Evolutionary conservation across 2,888 invertebrate genomes (phyloP).

Genomic region (Volucella inflata): DNA sequence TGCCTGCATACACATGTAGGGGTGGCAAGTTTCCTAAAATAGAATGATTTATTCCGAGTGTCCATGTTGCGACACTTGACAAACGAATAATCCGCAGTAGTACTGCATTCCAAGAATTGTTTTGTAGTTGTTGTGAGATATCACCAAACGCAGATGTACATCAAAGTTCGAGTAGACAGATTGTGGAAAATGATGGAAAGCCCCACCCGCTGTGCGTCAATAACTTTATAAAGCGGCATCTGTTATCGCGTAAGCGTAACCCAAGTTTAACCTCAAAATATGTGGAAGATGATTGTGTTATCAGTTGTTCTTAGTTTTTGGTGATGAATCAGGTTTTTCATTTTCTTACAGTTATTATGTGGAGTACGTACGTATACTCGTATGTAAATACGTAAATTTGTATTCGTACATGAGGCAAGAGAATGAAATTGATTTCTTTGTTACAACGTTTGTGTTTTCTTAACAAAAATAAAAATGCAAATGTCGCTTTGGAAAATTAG

Average conservation of each 20-base stretch:
- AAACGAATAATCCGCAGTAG: not conserved
- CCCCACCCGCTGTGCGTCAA: conserved; percentile 7
- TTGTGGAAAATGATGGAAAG: not conserved
- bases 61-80: not conserved
- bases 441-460: too few species aligned
- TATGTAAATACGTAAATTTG: too few species aligned
- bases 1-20: conserved; percentile 18
- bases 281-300: conserved; percentile 25
- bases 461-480: too few species aligned
- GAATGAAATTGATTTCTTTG: too few species aligned
- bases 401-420: too few species aligned
- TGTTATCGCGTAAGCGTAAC: conserved; percentile 30
- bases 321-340: not conserved
- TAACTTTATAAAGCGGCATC: conserved; percentile 17
- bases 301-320: conserved; percentile 21
- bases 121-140: not conserved
- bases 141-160: not conserved
- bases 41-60: conserved; percentile 41
- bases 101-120: not conserved
- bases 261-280: conserved; percentile 29
- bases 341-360: conserved; percentile 17
- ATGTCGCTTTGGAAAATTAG: too few species aligned
- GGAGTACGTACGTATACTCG: too few species aligned
- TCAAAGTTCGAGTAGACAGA: conserved; percentile 11
- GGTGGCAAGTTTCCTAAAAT: conserved; percentile 40